Evolutionary conservation across 2,888 invertebrate genomes (phyloP).

Genomic region (Drosophila ustulata): DNA sequence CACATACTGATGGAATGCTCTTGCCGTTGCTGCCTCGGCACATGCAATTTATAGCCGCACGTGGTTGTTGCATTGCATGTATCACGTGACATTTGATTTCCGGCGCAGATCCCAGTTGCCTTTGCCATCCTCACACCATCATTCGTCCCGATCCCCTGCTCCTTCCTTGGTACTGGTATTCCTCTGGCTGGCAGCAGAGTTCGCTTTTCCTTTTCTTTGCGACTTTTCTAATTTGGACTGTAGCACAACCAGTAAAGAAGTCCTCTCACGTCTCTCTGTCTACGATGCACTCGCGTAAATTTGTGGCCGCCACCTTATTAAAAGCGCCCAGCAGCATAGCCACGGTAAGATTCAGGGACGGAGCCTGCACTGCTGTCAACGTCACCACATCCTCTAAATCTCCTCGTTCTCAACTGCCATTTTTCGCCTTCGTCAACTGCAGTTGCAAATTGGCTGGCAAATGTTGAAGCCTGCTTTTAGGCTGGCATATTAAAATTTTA

Average conservation of each 20-base stretch:
- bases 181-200: conserved; percentile 40
- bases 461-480: conserved; percentile 78
- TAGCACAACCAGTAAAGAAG: conserved; percentile 75
- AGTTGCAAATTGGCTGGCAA: conserved; percentile 78
- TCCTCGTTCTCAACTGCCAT: conserved; percentile 39
- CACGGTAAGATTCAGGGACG: neutral
- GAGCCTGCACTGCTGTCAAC: conserved; percentile 40
- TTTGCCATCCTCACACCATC: neutral
- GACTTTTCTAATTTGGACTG: conserved; percentile 80
- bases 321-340: conserved; percentile 75
- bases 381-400: conserved; percentile 48
- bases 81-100: conserved; percentile 82
- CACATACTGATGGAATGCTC: conserved; percentile 29
- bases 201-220: conserved; percentile 76
- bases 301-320: conserved; percentile 80
- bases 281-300: conserved; percentile 62
- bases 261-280: conserved; percentile 37
- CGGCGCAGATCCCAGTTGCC: conserved; percentile 57
- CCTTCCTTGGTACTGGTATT: conserved; percentile 16
- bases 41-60: conserved; percentile 79
- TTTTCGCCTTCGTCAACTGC: conserved; percentile 65
- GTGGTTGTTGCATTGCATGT: conserved; percentile 80
- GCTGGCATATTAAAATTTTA: conserved; percentile 80
- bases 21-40: conserved; percentile 58
- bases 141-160: neutral